These are phyloP conservation scores for Lamellibrachia satsuma DNA, from an alignment of 2,888 invertebrate genomes.

Conservation along the genomic window DNA sequence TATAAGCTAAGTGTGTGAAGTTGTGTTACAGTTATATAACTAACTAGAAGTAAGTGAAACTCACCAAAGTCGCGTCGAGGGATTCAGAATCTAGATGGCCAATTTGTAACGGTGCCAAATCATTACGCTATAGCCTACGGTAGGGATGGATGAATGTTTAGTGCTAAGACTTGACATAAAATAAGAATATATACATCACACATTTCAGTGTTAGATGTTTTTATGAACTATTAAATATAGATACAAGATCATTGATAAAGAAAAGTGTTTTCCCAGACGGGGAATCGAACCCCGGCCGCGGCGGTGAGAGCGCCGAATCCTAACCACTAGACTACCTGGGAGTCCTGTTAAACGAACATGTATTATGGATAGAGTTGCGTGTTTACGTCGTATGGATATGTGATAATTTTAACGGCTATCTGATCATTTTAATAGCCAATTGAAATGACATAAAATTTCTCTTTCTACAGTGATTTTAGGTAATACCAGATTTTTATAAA, in stretches of 20 bases:
- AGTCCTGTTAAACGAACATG: accelerated
- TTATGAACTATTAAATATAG: no score
- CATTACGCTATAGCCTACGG: no score
- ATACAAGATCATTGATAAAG: no score
- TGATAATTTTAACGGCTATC: background rate
- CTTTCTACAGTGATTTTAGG: background rate
- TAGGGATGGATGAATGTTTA: no score
- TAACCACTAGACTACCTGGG: background rate
- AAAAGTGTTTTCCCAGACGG: no score
- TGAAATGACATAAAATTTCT: no score
- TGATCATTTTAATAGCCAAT: background rate
- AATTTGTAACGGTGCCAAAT: no score
- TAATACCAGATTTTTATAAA: background rate
- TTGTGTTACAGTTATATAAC: background rate
- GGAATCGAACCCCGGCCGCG: no score
- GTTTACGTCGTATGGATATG: background rate
- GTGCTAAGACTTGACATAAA: no score
- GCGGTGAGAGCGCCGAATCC: background rate
- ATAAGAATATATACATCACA: no score
- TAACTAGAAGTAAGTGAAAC: background rate
- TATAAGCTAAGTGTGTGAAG: background rate
- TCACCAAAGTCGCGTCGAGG: background rate
- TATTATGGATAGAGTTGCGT: background rate
- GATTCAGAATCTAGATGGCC: background rate
- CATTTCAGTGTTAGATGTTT: no score